Percentiles rank a stretch among this genome's conserved stretches.
phyloP scores from a whole-genome alignment of 2,113 vertebrate genomes.

The Tringa solitaria region DNA sequence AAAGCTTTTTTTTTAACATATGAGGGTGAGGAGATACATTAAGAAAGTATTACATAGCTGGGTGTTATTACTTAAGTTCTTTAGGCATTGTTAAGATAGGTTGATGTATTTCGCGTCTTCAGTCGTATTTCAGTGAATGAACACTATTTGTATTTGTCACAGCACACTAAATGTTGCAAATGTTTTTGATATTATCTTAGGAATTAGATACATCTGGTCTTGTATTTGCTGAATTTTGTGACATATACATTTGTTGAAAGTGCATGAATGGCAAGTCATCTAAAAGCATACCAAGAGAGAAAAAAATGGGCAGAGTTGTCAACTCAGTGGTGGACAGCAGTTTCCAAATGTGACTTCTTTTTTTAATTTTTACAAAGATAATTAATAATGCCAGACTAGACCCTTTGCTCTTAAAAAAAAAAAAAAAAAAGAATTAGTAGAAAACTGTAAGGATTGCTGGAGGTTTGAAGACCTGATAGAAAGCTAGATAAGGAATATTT shows the following conservation, averaged over 20 bases:
- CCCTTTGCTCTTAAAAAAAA: not conserved
- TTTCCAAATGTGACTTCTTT: not conserved
- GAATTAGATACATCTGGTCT: not conserved
- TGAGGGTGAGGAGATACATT: accelerated
- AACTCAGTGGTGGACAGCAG: not conserved
- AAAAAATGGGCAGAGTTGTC: not conserved
- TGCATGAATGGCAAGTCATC: not conserved
- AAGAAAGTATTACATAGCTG: not conserved
- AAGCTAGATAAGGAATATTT: not conserved
- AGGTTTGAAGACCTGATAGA: not conserved
- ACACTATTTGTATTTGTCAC: not conserved
- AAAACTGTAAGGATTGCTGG: not conserved
- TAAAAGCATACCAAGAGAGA: not conserved
- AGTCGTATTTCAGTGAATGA: not conserved
- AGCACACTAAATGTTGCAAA: not conserved
- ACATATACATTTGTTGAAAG: not conserved
- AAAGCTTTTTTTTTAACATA: not conserved
- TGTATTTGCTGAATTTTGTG: not conserved
- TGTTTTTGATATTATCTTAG: not conserved
- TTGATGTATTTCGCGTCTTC: not conserved
- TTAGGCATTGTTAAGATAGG: not conserved
- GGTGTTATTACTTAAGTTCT: not conserved
- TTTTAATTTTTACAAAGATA: not conserved
- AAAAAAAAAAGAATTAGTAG: not conserved
- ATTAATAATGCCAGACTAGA: not conserved